Percentiles rank a stretch among this genome's conserved stretches.
Evolutionary conservation across 2,113 vertebrate species (phyloP).

Genomic region (Cochlearius cochlearius): DNA sequence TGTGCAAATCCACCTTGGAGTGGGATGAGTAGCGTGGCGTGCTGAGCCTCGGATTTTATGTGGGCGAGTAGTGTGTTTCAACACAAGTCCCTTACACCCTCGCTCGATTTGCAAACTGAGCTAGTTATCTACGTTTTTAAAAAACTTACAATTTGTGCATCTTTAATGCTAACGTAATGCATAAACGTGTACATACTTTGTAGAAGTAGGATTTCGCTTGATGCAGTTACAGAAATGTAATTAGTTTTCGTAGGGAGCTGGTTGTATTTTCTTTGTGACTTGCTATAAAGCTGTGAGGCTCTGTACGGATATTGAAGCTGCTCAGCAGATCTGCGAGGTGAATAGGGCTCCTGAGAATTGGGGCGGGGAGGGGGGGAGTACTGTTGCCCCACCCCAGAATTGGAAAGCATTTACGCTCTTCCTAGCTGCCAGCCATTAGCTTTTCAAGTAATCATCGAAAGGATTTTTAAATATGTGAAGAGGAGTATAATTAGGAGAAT

Average conservation of each 20-base stretch:
- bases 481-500: not conserved
- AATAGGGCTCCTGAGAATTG: not conserved
- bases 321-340: not conserved
- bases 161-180: not conserved
- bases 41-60: not conserved
- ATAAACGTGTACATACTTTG: accelerated
- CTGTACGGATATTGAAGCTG: accelerated
- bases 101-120: not conserved
- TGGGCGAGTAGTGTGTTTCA: not conserved
- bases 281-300: not conserved
- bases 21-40: not conserved
- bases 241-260: not conserved
- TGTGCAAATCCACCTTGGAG: not conserved
- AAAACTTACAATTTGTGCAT: not conserved
- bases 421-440: not conserved
- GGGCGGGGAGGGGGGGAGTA: accelerated
- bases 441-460: not conserved
- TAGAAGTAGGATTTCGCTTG: not conserved
- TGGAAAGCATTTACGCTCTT: not conserved
- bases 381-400: not conserved
- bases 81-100: not conserved
- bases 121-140: not conserved
- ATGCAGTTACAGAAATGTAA: not conserved
- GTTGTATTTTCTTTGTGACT: not conserved
- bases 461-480: not conserved